phyloP scores from a whole-genome alignment of 1,140 invertebrate genomes.

The Drosophila watanabei region DNA sequence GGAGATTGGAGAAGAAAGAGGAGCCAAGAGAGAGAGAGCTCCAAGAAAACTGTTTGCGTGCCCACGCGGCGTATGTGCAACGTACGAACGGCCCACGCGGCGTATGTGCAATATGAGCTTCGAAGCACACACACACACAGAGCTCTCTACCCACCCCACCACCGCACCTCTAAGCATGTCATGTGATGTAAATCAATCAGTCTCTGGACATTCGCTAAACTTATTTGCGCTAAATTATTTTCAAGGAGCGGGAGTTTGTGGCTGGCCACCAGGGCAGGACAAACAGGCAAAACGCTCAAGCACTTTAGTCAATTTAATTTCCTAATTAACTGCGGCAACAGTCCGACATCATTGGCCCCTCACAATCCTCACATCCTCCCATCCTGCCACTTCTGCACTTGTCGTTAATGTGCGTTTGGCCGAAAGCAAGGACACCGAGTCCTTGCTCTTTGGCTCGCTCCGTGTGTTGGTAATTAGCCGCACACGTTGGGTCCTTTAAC shows the following conservation, averaged over 20 bases:
- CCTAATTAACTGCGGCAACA: slow-evolving; percentile 79
- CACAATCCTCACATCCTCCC: neutral
- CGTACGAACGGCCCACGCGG: slow-evolving; percentile 31
- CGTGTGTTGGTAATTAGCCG: slow-evolving; percentile 74
- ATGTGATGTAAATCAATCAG: slow-evolving; percentile 54
- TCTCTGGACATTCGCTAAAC: slow-evolving; percentile 46
- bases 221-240: slow-evolving; percentile 68
- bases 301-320: slow-evolving; percentile 85
- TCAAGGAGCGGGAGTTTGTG: slow-evolving; percentile 19
- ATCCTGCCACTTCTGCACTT: neutral
- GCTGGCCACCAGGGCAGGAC: slow-evolving; percentile 20
- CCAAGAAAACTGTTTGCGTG: slow-evolving; percentile 47
- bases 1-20: slow-evolving; percentile 4
- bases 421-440: slow-evolving; percentile 43
- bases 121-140: neutral
- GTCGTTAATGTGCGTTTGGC: slow-evolving; percentile 47
- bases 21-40: slow-evolving; percentile 2
- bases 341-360: slow-evolving; percentile 36
- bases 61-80: slow-evolving; percentile 62
- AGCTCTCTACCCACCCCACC: neutral
- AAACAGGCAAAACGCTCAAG: slow-evolving; percentile 79
- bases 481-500: slow-evolving; percentile 69
- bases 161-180: neutral
- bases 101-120: slow-evolving; percentile 45
- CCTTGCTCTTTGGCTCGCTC: slow-evolving; percentile 45